Evolutionary conservation across 2,113 vertebrate genomes (phyloP).

Genomic region (Hoplias malabaricus): DNA sequence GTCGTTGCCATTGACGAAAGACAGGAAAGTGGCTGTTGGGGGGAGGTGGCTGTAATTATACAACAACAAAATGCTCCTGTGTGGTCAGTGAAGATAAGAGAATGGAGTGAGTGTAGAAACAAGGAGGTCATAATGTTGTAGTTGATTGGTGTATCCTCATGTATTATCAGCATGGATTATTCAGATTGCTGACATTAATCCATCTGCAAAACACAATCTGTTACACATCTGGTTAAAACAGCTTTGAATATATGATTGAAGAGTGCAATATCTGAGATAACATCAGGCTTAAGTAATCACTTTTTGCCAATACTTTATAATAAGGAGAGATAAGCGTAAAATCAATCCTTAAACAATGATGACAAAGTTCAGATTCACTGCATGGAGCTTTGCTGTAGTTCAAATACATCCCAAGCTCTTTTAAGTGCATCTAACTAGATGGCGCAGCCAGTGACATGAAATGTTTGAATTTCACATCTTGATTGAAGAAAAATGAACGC

Average conservation of each 20-base stretch:
- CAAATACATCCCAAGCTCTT: neutral
- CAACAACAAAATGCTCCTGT: too few relatives aligned
- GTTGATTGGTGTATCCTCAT: too few relatives aligned
- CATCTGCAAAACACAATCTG: neutral
- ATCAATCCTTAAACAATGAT: neutral
- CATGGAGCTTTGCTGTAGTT: neutral
- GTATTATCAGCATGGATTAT: neutral
- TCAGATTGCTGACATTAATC: neutral
- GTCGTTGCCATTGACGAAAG: too few relatives aligned
- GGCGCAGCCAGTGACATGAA: neutral
- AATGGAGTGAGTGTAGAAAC: too few relatives aligned
- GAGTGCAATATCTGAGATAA: neutral
- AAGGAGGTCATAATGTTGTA: too few relatives aligned
- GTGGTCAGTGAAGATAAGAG: too few relatives aligned
- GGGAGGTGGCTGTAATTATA: too few relatives aligned
- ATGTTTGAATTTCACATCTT: neutral
- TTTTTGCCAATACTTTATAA: neutral
- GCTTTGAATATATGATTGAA: neutral
- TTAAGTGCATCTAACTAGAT: too few relatives aligned
- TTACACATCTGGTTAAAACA: neutral
- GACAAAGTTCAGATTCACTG: neutral
- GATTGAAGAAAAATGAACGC: too few relatives aligned
- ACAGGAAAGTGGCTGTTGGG: too few relatives aligned
- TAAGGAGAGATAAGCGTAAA: neutral
- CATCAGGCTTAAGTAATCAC: neutral